Conservation (phyloP, 2,888 invertebrate genomes). For the Athrips mouffetella region DNA sequence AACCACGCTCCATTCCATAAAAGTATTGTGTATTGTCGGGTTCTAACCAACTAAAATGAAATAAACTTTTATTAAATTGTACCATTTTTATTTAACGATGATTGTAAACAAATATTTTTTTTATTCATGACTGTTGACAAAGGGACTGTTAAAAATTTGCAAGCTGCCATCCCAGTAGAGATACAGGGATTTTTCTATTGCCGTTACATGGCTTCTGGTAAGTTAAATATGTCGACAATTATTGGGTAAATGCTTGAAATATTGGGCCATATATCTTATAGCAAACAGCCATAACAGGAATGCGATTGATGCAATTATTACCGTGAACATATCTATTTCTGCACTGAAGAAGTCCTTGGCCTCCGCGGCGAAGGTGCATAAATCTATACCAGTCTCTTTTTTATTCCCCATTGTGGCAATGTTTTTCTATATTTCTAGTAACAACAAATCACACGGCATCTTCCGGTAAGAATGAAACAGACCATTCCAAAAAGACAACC, state of each 20-base stretch:
- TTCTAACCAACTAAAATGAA: too few species aligned
- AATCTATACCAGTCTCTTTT: background rate
- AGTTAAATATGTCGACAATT: background rate
- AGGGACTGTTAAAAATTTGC: too few species aligned
- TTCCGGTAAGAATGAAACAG: slow-evolving; percentile 22
- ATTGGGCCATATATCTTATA: background rate
- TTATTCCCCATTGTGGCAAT: background rate
- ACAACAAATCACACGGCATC: background rate
- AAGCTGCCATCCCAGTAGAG: background rate
- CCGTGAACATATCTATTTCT: background rate
- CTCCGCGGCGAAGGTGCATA: background rate
- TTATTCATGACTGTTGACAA: too few species aligned
- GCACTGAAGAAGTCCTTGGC: background rate
- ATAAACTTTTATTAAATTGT: too few species aligned
- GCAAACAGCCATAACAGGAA: background rate
- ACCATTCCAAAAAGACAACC: slow-evolving; percentile 32
- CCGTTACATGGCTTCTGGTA: too few species aligned
- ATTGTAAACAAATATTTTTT: too few species aligned
- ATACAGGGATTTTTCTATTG: background rate
- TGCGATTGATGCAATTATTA: background rate
- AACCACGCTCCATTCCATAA: too few species aligned
- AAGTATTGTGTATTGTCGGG: too few species aligned
- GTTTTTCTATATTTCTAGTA: background rate
- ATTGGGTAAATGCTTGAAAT: background rate
- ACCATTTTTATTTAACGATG: too few species aligned